A percentile compares a stretch with the other conserved stretches of the same genome.
Evolutionary conservation across 2,113 vertebrate genomes (phyloP).

Genomic region (Gopherus evgoodei): DNA sequence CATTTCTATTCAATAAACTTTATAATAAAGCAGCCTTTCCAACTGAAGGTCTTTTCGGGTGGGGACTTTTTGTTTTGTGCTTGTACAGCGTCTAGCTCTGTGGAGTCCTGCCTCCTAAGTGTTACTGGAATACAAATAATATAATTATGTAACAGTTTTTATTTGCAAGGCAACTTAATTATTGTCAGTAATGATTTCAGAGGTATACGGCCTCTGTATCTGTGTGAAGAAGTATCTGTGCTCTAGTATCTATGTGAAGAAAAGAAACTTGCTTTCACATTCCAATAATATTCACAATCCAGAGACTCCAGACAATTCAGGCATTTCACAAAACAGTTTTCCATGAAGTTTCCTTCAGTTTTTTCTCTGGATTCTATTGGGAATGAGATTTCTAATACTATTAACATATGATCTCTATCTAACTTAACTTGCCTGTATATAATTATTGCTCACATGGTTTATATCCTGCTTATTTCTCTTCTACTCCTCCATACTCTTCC

Average conservation of each 20-base stretch:
- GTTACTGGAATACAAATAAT: not conserved
- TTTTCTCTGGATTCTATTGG: not conserved
- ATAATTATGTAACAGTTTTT: not conserved
- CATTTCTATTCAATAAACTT: not conserved
- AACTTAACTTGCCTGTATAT: not conserved
- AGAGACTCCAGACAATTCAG: not conserved
- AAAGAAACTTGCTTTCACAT: not conserved
- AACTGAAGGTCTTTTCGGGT: not conserved
- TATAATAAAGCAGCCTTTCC: not conserved
- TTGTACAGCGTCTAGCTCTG: not conserved
- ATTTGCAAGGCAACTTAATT: not conserved
- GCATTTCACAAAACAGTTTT: not conserved
- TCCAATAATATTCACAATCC: not conserved
- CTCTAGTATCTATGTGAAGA: not conserved
- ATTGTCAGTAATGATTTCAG: not conserved
- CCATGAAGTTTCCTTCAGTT: not conserved
- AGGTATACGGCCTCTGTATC: not conserved
- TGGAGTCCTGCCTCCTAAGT: not conserved
- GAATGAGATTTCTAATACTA: not conserved
- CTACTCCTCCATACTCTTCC: not conserved
- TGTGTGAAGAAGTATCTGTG: not conserved
- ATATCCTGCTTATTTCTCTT: not conserved
- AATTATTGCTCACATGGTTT: not conserved
- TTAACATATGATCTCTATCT: not conserved
- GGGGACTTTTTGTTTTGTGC: not conserved